Evolutionary conservation across 1,140 invertebrate genomes (phyloP), one percentile per base, ranked within the genome.

Genomic region (Aethina tumida): DNA sequence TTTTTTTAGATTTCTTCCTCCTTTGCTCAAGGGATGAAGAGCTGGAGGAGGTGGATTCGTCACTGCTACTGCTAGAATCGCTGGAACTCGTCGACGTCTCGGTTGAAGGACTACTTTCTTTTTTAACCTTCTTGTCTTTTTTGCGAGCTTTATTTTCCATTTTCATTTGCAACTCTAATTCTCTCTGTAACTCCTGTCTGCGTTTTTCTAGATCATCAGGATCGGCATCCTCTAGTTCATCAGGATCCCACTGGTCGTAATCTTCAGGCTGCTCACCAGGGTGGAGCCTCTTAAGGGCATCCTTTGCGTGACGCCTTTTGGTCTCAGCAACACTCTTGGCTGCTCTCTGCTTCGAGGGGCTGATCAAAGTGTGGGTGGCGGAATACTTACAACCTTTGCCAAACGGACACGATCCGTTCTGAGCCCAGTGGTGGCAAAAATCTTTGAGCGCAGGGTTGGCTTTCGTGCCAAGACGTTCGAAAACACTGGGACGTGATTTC

Each of bases 201-300:
- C 81, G 69, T 62, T 78, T 77, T 59, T 86, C 82, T 47, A 88
- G 64, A 25, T 78, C 80, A 55, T 84, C 80, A 41, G 85, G 80
- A 65, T 87, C 82, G 43, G 82, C 83, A 68, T 83, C 83, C 57
- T 86, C 84, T 52, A 86, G 63, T 62, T 79, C 75, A 48, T 74
- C 79, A 63, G 81, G 77, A 59, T 82, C 78, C 79, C 79, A 84
- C 54, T 75, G 74, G 53, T 81, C 77, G 60, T 78, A 75, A 53
- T 80, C 76, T 45, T 73, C 77, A 16, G 73, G 71, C n/a, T n/a
- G n/a, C 71, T 76, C 49, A 74, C 72, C 71, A 22, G 75, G 73
- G 49, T 73, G 76, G 12, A 77, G 53, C 45, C 75, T 65, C 58
- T 71, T 79, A 53, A 75, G 76, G 19, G 64, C 64, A 62, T 78